Conservation (phyloP, 2,888 invertebrate species). For the Stenoptilia bipunctidactyla region DNA sequence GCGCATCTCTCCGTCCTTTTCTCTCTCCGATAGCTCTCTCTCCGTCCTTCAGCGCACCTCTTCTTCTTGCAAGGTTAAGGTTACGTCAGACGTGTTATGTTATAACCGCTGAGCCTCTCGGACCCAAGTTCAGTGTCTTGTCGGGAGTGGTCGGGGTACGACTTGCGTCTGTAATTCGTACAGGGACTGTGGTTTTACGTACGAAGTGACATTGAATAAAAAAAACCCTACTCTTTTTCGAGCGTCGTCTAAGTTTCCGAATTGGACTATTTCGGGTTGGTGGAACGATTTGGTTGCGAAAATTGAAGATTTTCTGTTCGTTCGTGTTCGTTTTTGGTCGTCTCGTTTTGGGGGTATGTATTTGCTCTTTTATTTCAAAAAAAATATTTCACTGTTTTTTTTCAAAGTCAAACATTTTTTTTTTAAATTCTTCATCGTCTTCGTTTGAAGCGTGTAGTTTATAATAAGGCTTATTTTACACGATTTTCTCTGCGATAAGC, state of each 20-base stretch:
- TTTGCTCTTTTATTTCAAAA: too few relatives aligned
- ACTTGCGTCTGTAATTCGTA: constrained; percentile 25
- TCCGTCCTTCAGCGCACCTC: constrained; percentile 68
- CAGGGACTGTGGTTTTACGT: not conserved
- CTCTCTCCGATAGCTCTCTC: constrained; percentile 57
- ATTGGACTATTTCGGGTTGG: too few relatives aligned
- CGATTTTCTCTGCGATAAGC: constrained; percentile 14
- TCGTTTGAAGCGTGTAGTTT: too few relatives aligned
- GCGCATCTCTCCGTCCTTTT: constrained; percentile 59
- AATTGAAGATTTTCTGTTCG: too few relatives aligned
- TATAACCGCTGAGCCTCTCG: constrained; percentile 70
- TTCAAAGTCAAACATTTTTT: too few relatives aligned
- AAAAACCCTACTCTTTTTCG: not conserved
- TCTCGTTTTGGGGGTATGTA: too few relatives aligned
- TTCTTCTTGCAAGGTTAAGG: constrained; percentile 72
- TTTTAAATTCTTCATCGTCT: too few relatives aligned
- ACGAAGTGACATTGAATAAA: not conserved
- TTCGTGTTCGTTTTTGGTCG: too few relatives aligned
- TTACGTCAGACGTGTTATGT: constrained; percentile 72
- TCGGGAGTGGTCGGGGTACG: constrained; percentile 67
- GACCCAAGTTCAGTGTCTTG: constrained; percentile 70
- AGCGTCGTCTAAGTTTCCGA: too few relatives aligned
- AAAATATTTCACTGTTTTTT: too few relatives aligned
- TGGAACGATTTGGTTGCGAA: too few relatives aligned
- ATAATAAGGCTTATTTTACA: constrained; percentile 19